Evolutionary conservation across 2,888 invertebrate genomes (phyloP).

Genomic region (Drosophila crucigera): DNA sequence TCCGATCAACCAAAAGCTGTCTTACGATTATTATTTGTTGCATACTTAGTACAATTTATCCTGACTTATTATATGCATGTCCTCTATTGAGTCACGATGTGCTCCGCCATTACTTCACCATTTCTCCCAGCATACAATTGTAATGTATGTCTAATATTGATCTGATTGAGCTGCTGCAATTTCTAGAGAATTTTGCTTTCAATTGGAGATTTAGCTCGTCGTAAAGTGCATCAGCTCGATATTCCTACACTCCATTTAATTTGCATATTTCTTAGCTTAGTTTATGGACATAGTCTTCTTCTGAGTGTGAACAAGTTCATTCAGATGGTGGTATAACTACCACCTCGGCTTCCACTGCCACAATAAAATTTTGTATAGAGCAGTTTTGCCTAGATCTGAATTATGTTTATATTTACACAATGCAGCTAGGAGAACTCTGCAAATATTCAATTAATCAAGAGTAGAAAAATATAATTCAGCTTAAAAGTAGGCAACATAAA

Average conservation of each 20-base stretch:
- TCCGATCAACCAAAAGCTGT: not conserved
- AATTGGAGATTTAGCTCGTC: not conserved
- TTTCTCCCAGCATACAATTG: too few species aligned
- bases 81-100: too few species aligned
- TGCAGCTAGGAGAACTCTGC: not conserved
- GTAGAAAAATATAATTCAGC: not conserved
- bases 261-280: not conserved
- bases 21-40: not conserved
- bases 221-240: not conserved
- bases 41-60: not conserved
- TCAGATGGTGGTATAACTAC: too few species aligned
- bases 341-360: fast-evolving
- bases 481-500: not conserved
- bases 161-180: not conserved
- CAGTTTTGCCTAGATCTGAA: not conserved
- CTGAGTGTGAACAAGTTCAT: not conserved
- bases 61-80: not conserved
- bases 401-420: not conserved
- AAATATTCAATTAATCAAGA: not conserved
- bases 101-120: not conserved
- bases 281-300: not conserved
- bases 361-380: not conserved
- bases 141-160: fast-evolving
- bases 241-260: not conserved
- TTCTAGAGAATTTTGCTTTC: not conserved